Conservation (phyloP, 1,140 invertebrate species). For the Drosophila erecta region DNA sequence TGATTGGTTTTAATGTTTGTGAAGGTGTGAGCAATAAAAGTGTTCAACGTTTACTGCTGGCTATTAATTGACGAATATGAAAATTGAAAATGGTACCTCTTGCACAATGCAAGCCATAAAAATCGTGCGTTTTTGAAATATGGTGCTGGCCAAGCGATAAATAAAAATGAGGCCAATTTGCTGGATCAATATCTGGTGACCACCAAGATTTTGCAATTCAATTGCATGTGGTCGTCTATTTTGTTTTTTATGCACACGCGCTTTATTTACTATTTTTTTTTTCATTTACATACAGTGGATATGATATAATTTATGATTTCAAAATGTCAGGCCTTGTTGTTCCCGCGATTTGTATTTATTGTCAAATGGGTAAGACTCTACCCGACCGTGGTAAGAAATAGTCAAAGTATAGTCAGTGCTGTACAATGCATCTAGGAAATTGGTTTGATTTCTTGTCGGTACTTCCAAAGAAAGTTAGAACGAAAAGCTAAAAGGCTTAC, state of each 20-base stretch:
- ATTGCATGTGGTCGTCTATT: slow-evolving; percentile 4
- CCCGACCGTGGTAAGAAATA: slow-evolving; percentile 10
- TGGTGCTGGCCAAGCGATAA: slow-evolving; percentile 1
- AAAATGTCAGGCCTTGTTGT: slow-evolving; percentile 48
- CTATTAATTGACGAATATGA: not conserved
- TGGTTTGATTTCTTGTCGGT: not conserved
- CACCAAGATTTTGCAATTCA: slow-evolving; percentile 14
- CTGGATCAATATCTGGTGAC: slow-evolving; percentile 12
- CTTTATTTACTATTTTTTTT: slow-evolving; percentile 31
- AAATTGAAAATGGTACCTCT: slow-evolving; percentile 18
- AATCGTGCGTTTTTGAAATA: slow-evolving; percentile 25
- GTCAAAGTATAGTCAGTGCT: not conserved
- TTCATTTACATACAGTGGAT: slow-evolving; percentile 18
- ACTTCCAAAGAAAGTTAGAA: too few relatives aligned
- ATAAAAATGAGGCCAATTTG: slow-evolving; percentile 25
- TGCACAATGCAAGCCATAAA: slow-evolving; percentile 1
- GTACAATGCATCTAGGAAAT: not conserved
- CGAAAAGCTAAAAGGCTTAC: too few relatives aligned
- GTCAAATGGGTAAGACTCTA: slow-evolving; percentile 27
- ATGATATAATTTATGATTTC: slow-evolving; percentile 39
- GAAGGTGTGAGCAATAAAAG: not conserved
- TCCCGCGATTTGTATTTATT: slow-evolving; percentile 34
- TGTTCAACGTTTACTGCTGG: not conserved
- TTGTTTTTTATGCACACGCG: slow-evolving; percentile 18
- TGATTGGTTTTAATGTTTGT: slow-evolving; percentile 6